phyloP scores from a whole-genome alignment of 2,888 invertebrate genomes.

The Alviniconcha strummeri region DNA sequence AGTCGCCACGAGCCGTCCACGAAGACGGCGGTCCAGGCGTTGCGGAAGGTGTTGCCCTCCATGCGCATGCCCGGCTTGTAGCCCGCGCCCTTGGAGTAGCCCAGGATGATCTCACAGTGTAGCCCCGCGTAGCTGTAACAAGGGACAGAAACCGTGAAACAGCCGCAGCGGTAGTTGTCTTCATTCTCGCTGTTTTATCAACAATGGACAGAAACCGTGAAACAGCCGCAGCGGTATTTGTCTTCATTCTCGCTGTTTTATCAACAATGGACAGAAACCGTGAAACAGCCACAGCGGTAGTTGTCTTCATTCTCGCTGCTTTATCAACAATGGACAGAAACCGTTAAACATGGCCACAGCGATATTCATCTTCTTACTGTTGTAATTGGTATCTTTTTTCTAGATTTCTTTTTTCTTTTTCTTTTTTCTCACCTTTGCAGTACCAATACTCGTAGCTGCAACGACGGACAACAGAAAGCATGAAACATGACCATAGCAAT shows the following conservation, averaged over 20 bases:
- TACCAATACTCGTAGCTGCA: no score
- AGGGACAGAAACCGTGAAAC: neutral
- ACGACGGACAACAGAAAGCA: no score
- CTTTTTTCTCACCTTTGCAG: no score
- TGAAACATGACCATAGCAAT: no score
- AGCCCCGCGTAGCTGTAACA: constrained; percentile 91
- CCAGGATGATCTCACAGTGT: constrained; percentile 98
- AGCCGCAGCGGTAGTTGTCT: neutral
- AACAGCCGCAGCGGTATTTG: no score
- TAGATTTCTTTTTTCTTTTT: neutral
- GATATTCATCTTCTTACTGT: neutral
- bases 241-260: no score
- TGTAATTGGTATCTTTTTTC: neutral
- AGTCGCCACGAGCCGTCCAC: constrained; percentile 99
- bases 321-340: no score
- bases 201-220: no score
- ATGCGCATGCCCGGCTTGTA: constrained; percentile 90
- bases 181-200: neutral
- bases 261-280: no score
- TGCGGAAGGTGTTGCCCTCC: constrained; percentile 82
- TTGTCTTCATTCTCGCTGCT: no score
- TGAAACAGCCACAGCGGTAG: no score
- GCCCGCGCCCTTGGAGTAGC: constrained; percentile 99
- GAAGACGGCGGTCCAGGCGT: constrained; percentile 99
- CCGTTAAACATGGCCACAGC: no score